Conservation (phyloP, 2,113 vertebrate genomes). For the Lota lota region DNA sequence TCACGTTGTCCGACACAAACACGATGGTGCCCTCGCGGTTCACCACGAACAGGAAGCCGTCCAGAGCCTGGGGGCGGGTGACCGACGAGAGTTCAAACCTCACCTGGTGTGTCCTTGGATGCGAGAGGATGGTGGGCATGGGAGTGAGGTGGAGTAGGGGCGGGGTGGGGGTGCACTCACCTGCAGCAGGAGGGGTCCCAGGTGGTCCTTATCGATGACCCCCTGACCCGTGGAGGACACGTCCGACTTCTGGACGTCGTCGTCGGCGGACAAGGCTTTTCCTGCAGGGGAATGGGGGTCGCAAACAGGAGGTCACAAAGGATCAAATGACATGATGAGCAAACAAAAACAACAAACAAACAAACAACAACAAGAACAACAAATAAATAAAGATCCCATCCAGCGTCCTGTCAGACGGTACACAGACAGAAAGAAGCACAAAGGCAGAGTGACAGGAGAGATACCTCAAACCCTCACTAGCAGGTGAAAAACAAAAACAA, state of each 20-base stretch:
- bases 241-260: conserved; percentile 98
- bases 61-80: conserved; percentile 79
- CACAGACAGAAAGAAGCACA: conserved; percentile 9
- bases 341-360: no score
- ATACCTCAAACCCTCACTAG: conserved; percentile 35
- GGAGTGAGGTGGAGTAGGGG: no score
- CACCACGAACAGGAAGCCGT: conserved; percentile 97
- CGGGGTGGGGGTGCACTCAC: no score
- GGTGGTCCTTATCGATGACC: conserved; percentile 97
- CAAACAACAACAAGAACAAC: background rate
- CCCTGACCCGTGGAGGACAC: conserved; percentile 97
- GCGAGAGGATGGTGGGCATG: no score
- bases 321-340: conserved; percentile 3
- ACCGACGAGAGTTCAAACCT: conserved; percentile 80
- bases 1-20: conserved; percentile 98
- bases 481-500: no score
- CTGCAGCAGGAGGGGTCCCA: conserved; percentile 95
- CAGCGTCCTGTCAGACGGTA: background rate
- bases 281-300: background rate
- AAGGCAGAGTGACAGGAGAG: conserved; percentile 24
- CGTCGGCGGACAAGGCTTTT: conserved; percentile 60
- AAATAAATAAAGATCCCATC: conserved; percentile 13
- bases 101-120: conserved; percentile 79
- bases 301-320: background rate
- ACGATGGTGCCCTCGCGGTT: conserved; percentile 96